Evolutionary conservation across 37 sponge, comb jelly and placozoan species (phyloP), one percentile per base, ranked within the genome.

Genomic region (Theonella swinhoei): DNA sequence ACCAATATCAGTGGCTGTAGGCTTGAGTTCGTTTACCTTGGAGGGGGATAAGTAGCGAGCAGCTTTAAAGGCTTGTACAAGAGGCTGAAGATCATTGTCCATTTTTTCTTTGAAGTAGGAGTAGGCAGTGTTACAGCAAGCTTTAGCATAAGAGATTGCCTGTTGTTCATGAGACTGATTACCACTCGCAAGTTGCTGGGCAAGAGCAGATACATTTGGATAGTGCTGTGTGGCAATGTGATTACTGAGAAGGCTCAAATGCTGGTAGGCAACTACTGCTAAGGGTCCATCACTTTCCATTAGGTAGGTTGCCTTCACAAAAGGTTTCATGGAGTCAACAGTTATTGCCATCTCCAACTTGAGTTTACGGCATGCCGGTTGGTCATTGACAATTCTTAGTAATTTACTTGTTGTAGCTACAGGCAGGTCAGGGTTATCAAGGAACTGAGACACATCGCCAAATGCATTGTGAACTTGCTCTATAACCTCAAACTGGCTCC

Each of bases 401-500:
- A 78, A 22, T 62, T 20, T 78, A 4, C 38, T 62, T 23, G 42
- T 11, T 30, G 70, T 67, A 17, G 33, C 58, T 39, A 58, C 23
- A 29, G 64, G 39, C 64, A 59, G 36, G 26, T 67, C 69, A 78
- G 62, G 25, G 30, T 36, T 54, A 37, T 39, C n/a, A 40, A 80
- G 32, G 61, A 87, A 87, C 20, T 43, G 11, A 30, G 23, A 20
- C 4, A 71, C 73, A 81, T 81, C 82, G 37, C 42, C 42, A 60
- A 72, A 83, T 25, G 38, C 24, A 17, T 20, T 32, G 30, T 75
- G 68, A 47, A 84, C 43, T 64, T 84, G 75, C 31, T 75, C 1
- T 1, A 39, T 40, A 11, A 74, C 74, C n/a, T 80, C 80, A 38
- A 80, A 80, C 68, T 70, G 66, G 68, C 80, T 64, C 28, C 80